A percentile compares a stretch with the other conserved stretches of the same genome.
These are phyloP conservation scores for Octodon degus DNA, from an alignment of 2,113 vertebrate genomes.

Conservation along the genomic window DNA sequence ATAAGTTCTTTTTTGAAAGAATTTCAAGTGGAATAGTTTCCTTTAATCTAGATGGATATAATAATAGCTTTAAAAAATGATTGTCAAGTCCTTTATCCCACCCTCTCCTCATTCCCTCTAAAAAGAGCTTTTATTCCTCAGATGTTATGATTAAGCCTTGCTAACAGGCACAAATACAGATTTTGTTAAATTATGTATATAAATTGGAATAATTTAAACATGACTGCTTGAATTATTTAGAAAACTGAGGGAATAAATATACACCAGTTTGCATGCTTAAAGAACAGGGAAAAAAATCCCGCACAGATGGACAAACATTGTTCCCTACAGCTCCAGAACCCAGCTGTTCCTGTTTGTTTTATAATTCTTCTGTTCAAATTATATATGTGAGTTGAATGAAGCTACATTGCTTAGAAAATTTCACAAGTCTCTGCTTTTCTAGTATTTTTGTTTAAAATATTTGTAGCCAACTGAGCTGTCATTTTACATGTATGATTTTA, in stretches of 20 bases:
- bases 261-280: neutral
- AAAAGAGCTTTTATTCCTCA: slow-evolving; percentile 40
- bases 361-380: slow-evolving; percentile 14
- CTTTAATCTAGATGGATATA: slow-evolving; percentile 71
- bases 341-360: neutral
- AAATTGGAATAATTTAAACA: slow-evolving; percentile 36
- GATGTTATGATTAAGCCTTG: neutral
- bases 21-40: slow-evolving; percentile 64
- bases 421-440: neutral
- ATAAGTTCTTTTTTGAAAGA: slow-evolving; percentile 74
- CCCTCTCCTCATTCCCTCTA: neutral
- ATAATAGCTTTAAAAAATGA: slow-evolving; percentile 57
- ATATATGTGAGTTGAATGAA: neutral
- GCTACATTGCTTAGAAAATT: neutral
- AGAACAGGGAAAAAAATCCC: neutral
- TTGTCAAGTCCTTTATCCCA: neutral
- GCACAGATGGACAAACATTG: neutral
- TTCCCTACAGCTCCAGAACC: neutral
- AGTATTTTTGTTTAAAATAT: slow-evolving; percentile 11
- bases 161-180: neutral
- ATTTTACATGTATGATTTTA: neutral
- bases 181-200: slow-evolving; percentile 47
- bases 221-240: slow-evolving; percentile 39
- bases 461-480: neutral
- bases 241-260: neutral